These are phyloP conservation scores for Coracias cyanogaster DNA, from an alignment of 2,797 vertebrate genomes.

Conservation along the genomic window DNA sequence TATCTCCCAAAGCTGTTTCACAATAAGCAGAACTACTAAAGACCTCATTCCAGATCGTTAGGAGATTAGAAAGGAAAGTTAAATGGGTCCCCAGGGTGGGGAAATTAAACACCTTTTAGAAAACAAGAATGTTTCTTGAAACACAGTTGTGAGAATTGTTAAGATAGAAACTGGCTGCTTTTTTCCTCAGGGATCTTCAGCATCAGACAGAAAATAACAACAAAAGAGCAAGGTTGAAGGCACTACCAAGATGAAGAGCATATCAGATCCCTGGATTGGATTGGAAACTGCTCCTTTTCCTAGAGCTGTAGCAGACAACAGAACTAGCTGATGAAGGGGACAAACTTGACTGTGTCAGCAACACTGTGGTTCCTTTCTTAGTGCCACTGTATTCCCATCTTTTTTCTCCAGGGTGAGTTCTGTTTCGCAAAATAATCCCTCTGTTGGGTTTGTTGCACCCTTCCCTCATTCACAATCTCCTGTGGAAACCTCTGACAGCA, in stretches of 20 bases:
- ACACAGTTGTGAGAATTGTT: slow-evolving; percentile 45
- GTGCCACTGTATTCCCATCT: neutral
- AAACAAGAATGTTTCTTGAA: slow-evolving; percentile 66
- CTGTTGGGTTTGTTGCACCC: neutral
- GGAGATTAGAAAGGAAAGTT: slow-evolving; percentile 76
- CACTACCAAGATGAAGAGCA: neutral
- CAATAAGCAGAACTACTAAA: slow-evolving; percentile 65
- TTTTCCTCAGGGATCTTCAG: slow-evolving; percentile 47
- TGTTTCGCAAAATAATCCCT: neutral
- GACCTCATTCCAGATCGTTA: slow-evolving; percentile 55
- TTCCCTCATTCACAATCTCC: neutral
- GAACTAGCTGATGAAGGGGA: neutral
- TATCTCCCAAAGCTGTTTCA: slow-evolving; percentile 69
- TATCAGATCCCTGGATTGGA: neutral
- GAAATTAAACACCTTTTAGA: slow-evolving; percentile 70
- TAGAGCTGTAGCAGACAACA: neutral
- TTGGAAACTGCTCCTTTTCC: neutral
- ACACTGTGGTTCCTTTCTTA: neutral
- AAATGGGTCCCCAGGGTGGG: slow-evolving; percentile 43
- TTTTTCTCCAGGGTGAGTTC: neutral
- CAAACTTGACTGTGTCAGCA: neutral
- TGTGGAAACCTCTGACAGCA: neutral
- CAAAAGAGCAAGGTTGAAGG: neutral
- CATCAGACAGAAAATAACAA: neutral
- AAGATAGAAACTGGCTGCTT: neutral